These are phyloP conservation scores for Peribatodes rhomboidaria DNA, from an alignment of 2,888 invertebrate genomes.

Conservation along the genomic window DNA sequence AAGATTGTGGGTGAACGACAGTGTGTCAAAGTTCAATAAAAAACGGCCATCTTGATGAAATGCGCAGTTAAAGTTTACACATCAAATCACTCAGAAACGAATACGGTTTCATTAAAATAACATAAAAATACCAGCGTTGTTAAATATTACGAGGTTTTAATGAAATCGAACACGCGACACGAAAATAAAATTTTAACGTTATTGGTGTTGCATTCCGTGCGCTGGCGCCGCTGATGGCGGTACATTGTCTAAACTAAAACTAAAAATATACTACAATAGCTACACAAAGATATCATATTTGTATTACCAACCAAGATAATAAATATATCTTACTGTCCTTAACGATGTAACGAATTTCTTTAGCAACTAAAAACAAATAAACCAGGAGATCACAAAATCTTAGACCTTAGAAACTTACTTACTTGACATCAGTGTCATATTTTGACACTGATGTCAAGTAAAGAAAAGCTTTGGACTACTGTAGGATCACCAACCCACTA, in stretches of 20 bases:
- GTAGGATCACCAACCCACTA: too few species aligned
- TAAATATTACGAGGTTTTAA: conserved; percentile 29
- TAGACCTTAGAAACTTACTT: too few species aligned
- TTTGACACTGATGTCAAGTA: too few species aligned
- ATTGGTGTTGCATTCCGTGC: conserved; percentile 13
- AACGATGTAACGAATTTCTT: too few species aligned
- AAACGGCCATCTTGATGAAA: conserved; percentile 6
- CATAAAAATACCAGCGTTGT: conserved; percentile 23
- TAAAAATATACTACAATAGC: too few species aligned
- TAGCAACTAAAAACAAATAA: too few species aligned
- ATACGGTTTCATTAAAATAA: conserved; percentile 27
- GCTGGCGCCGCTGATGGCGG: neutral
- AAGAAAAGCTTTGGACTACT: too few species aligned
- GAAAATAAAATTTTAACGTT: conserved; percentile 24
- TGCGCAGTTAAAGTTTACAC: conserved; percentile 12
- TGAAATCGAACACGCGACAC: conserved; percentile 31
- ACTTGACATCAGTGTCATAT: too few species aligned
- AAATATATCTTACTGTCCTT: too few species aligned
- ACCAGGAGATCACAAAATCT: too few species aligned
- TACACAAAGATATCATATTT: too few species aligned
- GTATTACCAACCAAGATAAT: too few species aligned
- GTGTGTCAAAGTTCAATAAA: conserved; percentile 13
- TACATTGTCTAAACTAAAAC: neutral
- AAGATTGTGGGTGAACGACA: neutral
- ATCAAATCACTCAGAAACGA: conserved; percentile 13